Evolutionary conservation across 2,113 vertebrate genomes (phyloP).

Genomic region (Paramisgurnus dabryanus): DNA sequence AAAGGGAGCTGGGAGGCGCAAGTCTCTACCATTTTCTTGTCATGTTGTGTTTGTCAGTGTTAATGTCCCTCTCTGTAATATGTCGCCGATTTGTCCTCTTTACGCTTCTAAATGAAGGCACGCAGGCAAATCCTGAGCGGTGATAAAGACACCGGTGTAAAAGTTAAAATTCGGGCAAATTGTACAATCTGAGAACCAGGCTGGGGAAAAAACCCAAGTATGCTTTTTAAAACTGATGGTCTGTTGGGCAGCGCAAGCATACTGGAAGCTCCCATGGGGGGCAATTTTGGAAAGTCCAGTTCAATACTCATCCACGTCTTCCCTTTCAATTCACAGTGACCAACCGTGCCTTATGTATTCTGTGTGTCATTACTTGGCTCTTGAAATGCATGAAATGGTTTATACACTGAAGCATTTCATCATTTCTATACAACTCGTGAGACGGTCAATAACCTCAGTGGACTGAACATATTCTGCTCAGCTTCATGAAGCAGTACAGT

Average conservation of each 20-base stretch:
- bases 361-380: constrained; percentile 22
- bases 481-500: background rate
- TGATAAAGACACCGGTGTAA: constrained; percentile 53
- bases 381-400: constrained; percentile 21
- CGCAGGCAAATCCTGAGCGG: constrained; percentile 55
- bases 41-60: constrained; percentile 74
- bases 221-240: constrained; percentile 16
- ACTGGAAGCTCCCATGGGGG: constrained; percentile 25
- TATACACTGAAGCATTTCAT: constrained; percentile 15
- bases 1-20: constrained; percentile 73
- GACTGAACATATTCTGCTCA: constrained; percentile 9
- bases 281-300: constrained; percentile 38
- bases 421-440: constrained; percentile 6
- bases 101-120: constrained; percentile 66
- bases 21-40: constrained; percentile 73
- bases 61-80: constrained; percentile 72
- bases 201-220: constrained; percentile 37
- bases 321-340: background rate
- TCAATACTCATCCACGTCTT: constrained; percentile 4
- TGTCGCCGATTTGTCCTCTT: constrained; percentile 69
- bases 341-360: constrained; percentile 3
- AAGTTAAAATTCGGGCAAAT: constrained; percentile 64
- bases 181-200: constrained; percentile 48
- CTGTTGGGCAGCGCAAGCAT: constrained; percentile 6
- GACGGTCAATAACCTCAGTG: background rate